Base-by-base conservation (phyloP, 2,888 invertebrate species). In the Uropetala carovei region DNA sequence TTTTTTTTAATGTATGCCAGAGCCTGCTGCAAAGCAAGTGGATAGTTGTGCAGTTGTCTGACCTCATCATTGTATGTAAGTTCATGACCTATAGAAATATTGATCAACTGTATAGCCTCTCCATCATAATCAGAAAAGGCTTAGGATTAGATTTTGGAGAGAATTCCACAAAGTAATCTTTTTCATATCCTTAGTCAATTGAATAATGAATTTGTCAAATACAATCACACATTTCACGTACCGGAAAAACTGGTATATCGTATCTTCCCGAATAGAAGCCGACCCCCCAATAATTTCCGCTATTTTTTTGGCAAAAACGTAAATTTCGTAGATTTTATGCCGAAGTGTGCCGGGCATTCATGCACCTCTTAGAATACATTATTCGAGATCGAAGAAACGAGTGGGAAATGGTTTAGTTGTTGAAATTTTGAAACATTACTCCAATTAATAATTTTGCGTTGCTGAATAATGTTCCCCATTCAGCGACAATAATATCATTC, bases 1-100 rank as follows among this genome's bases (percentile, higher is more conserved):
- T 22, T 75, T 11, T 75, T n/a, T 11, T 75, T n/a, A 0, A 75
- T 75, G 22, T 75, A 75, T 10, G 75, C 75, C 22, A 75, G 22
- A 75, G 75, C 75, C 5, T 75, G 75, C 75, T 75, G 75, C 75
- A 75, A 27, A 7, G 75, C n/a, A 18, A 75, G 75, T n/a, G 75
- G 75, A 27, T 75, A 75, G n/a, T 22, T 22, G 8, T 75, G 75
- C n/a, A 75, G 75, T 22, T 22, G 4, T 75, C 27, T 27, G 10
- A 75, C 27, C 27, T 75, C 75, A 5, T 43, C 22, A 8, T 75
- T n/a, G 1, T n/a, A 22, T 27, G n/a, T n/a, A n/a, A 22, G 9
- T 22, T 22, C 7, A 75, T 75, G n/a, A 1, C 27, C 27, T n/a
- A 75, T n/a, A 75, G 75, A 75, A 8, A n/a, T 75, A 7, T 75